Conservation (phyloP, 2,797 vertebrate genomes). For the Fundulus diaphanus region DNA sequence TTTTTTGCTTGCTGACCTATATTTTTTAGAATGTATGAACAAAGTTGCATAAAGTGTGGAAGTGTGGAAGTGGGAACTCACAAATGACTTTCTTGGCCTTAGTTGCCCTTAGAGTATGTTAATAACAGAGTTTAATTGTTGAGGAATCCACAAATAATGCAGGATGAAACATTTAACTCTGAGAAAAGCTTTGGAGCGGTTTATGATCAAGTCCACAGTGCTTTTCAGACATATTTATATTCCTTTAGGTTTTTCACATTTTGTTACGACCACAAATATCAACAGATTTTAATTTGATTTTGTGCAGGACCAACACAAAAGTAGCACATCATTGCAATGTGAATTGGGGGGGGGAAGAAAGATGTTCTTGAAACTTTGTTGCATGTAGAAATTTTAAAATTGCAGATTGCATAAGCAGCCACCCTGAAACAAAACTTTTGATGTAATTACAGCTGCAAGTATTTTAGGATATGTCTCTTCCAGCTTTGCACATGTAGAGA, state of each 20-base stretch:
- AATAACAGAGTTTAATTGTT: not conserved
- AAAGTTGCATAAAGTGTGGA: not conserved
- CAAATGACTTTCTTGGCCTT: no score
- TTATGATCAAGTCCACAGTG: not conserved
- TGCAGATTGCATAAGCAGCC: not conserved
- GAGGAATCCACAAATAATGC: not conserved
- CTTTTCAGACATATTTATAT: not conserved
- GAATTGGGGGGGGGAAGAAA: not conserved
- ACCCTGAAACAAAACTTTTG: not conserved
- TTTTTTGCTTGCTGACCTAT: conserved; percentile 4
- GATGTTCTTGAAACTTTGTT: not conserved
- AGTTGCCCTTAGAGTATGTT: not conserved
- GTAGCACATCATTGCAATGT: not conserved
- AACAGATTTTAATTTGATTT: not conserved
- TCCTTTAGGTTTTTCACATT: not conserved
- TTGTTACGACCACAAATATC: not conserved
- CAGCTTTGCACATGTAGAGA: no score
- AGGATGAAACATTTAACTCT: not conserved
- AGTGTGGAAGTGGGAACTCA: not conserved
- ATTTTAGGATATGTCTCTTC: not conserved
- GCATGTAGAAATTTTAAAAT: not conserved
- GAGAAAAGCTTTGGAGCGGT: not conserved
- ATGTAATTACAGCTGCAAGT: not conserved
- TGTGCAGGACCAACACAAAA: not conserved
- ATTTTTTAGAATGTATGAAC: conserved; percentile 5